Conservation (phyloP, 2,113 vertebrate species). For the Chlamydotis undulata region DNA sequence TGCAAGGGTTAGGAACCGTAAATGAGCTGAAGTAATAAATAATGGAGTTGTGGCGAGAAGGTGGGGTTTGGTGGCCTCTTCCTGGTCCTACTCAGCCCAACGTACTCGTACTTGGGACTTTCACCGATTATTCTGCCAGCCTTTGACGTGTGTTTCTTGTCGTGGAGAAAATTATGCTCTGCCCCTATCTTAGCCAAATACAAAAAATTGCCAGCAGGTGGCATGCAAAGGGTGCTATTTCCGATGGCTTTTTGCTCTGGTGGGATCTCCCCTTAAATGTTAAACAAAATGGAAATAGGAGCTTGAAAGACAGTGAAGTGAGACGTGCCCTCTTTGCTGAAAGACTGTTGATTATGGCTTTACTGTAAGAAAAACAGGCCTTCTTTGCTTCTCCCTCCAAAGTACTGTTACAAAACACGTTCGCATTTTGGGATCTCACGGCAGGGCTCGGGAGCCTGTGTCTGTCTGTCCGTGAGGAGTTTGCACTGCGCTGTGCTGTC, state of each 20-base stretch:
- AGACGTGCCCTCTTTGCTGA: background rate
- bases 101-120: fast-evolving
- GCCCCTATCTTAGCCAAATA: background rate
- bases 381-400: background rate
- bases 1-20: background rate
- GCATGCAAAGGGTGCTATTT: conserved; percentile 63
- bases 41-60: background rate
- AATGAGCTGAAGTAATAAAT: background rate
- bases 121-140: background rate
- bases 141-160: background rate
- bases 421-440: fast-evolving
- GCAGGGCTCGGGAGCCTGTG: background rate
- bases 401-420: background rate
- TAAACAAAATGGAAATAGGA: background rate
- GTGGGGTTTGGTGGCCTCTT: background rate
- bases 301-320: background rate
- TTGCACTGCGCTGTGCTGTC: background rate
- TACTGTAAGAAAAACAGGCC: background rate
- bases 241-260: background rate
- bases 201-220: conserved; percentile 64
- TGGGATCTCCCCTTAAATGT: background rate
- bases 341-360: background rate
- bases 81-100: background rate
- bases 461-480: background rate
- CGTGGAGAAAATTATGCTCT: background rate